Conservation (phyloP, 2,113 vertebrate species). For the Pavo muticus region DNA sequence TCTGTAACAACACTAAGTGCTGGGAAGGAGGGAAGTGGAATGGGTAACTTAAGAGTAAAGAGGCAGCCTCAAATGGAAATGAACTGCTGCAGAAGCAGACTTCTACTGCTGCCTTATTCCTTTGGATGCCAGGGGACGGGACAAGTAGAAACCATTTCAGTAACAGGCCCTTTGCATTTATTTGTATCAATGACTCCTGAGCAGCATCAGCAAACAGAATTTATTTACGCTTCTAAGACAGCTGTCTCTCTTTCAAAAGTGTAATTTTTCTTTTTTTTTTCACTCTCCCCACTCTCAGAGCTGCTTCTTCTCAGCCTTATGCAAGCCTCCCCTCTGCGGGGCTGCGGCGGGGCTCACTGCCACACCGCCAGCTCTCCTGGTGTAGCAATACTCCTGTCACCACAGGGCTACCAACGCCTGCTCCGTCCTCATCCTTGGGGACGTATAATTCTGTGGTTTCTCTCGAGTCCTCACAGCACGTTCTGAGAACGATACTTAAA, state of each 20-base stretch:
- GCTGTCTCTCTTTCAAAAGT: background rate
- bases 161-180: background rate
- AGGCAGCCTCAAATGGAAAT: background rate
- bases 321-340: background rate
- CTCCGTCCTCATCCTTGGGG: too few relatives aligned
- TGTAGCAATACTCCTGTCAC: accelerated
- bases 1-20: background rate
- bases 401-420: accelerated
- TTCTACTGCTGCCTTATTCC: background rate
- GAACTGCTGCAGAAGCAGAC: background rate
- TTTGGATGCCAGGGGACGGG: background rate
- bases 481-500: background rate
- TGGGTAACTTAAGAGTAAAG: background rate
- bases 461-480: background rate
- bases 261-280: background rate
- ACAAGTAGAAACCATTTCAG: background rate
- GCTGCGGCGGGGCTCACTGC: background rate
- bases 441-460: too few relatives aligned
- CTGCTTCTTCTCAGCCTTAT: background rate
- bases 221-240: background rate
- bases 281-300: background rate
- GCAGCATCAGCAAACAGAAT: background rate
- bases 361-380: background rate
- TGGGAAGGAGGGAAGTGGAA: background rate
- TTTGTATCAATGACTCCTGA: background rate